These are phyloP conservation scores for Cochlearius cochlearius DNA, from an alignment of 2,113 vertebrate species.

Conservation along the genomic window DNA sequence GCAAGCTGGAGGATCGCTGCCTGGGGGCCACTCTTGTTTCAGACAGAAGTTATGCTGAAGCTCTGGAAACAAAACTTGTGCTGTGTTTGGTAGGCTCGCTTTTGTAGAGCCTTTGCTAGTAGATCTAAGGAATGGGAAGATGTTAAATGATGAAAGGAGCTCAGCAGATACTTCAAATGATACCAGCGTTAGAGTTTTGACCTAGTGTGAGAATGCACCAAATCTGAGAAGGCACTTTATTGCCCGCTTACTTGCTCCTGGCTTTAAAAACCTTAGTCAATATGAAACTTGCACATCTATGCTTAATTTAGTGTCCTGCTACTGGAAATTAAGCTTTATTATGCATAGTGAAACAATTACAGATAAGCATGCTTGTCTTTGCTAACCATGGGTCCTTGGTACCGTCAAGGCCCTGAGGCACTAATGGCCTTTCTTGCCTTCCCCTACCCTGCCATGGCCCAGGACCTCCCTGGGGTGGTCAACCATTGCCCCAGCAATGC, in stretches of 20 bases:
- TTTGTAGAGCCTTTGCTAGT: background rate
- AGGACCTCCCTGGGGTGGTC: no score
- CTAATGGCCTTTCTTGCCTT: background rate
- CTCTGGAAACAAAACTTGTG: background rate
- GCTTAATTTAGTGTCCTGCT: background rate
- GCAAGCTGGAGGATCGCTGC: background rate
- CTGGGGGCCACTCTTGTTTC: background rate
- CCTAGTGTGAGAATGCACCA: background rate
- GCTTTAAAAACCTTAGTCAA: background rate
- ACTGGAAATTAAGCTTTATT: background rate
- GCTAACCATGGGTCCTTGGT: background rate
- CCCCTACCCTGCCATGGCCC: background rate
- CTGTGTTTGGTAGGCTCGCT: background rate
- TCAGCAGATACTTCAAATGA: background rate
- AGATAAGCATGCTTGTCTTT: background rate
- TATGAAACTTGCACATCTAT: background rate
- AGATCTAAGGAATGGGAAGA: background rate
- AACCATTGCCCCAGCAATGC: background rate
- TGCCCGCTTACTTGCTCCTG: background rate
- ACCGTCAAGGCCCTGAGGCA: background rate
- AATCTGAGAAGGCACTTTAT: background rate
- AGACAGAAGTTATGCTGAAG: background rate
- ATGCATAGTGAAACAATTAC: background rate
- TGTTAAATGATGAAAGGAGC: constrained; percentile 3
- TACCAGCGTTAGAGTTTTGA: background rate